Evolutionary conservation across 2,797 vertebrate species (phyloP).

Genomic region (Okamejei kenojei): DNA sequence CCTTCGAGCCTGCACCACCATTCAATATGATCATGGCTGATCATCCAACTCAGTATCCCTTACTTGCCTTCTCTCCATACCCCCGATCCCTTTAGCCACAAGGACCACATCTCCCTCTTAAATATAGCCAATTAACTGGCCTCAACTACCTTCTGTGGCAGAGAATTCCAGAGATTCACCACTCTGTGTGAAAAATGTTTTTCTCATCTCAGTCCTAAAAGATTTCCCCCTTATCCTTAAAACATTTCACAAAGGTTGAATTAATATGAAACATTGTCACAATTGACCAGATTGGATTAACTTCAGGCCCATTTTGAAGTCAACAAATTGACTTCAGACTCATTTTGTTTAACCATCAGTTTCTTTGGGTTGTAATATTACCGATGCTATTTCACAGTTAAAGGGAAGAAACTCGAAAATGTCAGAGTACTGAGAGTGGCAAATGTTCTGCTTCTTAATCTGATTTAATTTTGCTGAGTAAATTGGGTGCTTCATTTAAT

Average conservation of each 20-base stretch:
- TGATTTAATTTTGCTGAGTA: background rate
- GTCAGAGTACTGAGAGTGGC: background rate
- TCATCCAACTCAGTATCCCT: no score
- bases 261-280: background rate
- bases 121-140: no score
- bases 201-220: no score
- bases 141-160: no score
- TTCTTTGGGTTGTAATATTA: background rate
- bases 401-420: background rate
- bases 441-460: background rate
- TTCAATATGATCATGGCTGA: no score
- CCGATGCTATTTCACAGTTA: background rate
- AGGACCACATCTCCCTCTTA: no score
- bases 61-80: no score
- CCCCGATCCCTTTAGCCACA: no score
- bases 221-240: no score
- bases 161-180: no score
- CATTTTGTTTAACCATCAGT: background rate
- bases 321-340: background rate
- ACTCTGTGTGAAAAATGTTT: no score
- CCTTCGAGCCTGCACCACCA: no score
- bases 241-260: background rate
- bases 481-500: background rate
- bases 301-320: background rate
- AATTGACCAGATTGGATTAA: background rate